These are phyloP conservation scores for Arrhopalites spinosus DNA, from an alignment of 2,888 invertebrate species.

Conservation along the genomic window DNA sequence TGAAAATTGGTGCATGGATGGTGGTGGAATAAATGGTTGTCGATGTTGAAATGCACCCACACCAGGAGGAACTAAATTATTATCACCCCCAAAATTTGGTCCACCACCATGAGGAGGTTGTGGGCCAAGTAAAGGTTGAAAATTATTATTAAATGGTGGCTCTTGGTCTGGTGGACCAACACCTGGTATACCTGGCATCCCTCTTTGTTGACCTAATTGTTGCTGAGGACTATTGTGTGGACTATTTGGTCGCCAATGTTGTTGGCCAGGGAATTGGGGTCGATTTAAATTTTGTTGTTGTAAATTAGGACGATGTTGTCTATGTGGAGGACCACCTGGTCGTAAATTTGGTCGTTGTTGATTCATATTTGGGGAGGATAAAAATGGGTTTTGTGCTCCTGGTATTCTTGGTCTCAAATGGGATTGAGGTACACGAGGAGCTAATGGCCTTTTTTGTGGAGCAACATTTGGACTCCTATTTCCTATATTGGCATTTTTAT, in stretches of 20 bases:
- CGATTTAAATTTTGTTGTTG: neutral
- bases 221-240: neutral
- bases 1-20: neutral
- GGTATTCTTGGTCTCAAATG: neutral
- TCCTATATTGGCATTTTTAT: neutral
- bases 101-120: too few species aligned
- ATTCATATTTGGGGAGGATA: neutral
- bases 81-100: too few species aligned
- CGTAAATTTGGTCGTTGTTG: conserved; percentile 22
- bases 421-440: neutral
- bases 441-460: conserved; percentile 7
- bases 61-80: neutral
- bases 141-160: conserved; percentile 5
- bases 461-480: conserved; percentile 7
- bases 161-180: neutral
- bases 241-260: conserved; percentile 6
- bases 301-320: neutral
- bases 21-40: neutral
- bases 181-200: neutral
- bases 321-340: neutral
- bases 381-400: neutral
- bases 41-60: neutral
- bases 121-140: neutral
- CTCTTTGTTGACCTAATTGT: conserved; percentile 1
- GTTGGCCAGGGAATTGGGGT: conserved; percentile 7